Evolutionary conservation across 2,797 vertebrate genomes (phyloP).

Genomic region (Mus spretus): DNA sequence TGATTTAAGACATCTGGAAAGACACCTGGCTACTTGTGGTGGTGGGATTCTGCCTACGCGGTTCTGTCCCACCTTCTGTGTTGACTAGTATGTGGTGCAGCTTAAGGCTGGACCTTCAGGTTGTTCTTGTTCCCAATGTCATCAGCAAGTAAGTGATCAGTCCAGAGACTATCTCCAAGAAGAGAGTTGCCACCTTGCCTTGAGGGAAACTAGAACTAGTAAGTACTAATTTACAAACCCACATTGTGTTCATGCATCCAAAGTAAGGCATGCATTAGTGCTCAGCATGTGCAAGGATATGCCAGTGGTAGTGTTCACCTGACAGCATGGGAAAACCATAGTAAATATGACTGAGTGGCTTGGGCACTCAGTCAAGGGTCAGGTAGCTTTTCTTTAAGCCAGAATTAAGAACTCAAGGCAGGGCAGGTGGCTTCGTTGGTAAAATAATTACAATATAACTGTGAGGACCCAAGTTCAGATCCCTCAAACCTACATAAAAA

Average conservation of each 20-base stretch:
- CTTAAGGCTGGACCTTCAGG: neutral
- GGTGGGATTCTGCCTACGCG: neutral
- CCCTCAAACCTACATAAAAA: neutral
- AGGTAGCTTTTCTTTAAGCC: neutral
- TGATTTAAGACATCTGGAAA: neutral
- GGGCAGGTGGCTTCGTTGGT: neutral
- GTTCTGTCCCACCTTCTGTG: neutral
- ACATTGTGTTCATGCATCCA: neutral
- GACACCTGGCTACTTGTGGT: neutral
- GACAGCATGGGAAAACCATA: rapidly evolving
- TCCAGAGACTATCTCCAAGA: neutral
- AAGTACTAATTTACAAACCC: neutral
- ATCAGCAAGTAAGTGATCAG: neutral
- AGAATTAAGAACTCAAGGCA: constrained; percentile 64
- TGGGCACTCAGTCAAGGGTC: neutral
- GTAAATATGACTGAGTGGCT: neutral
- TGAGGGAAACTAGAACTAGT: neutral
- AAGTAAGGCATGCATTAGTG: neutral
- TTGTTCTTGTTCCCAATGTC: neutral
- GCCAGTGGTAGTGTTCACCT: neutral
- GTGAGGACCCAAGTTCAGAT: neutral
- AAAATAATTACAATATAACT: neutral
- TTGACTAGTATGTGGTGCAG: neutral
- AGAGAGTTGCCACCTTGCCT: neutral
- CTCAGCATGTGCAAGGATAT: neutral